Conservation (phyloP, 2,797 vertebrate species). For the Xenentodon cancila region DNA sequence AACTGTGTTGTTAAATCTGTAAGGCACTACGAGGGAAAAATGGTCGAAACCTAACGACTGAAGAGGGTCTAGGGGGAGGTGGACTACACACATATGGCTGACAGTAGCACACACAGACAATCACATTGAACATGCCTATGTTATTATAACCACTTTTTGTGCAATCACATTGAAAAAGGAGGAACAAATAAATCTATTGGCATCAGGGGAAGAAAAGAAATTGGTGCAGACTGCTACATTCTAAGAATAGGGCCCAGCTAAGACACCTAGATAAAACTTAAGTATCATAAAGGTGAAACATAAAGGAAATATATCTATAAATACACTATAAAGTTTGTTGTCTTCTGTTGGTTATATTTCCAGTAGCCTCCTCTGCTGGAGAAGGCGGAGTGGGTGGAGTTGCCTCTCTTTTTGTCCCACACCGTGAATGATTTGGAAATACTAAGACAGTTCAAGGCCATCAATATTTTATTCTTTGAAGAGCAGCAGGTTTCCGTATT, state of each 20-base stretch:
- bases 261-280: constrained; percentile 82
- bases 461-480: constrained; percentile 85
- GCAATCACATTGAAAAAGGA: constrained; percentile 88
- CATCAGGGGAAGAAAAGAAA: constrained; percentile 78
- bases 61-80: constrained; percentile 81
- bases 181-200: constrained; percentile 88
- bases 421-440: constrained; percentile 83
- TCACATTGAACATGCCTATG: constrained; percentile 94
- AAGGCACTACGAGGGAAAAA: constrained; percentile 99
- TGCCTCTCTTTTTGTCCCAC: constrained; percentile 64
- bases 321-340: constrained; percentile 87
- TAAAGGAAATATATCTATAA: constrained; percentile 82
- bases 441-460: constrained; percentile 90
- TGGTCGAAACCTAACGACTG: constrained; percentile 86
- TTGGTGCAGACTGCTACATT: constrained; percentile 91
- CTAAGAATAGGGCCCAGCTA: constrained; percentile 86
- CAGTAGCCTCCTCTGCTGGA: constrained; percentile 79
- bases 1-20: constrained; percentile 90
- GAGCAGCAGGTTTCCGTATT: constrained; percentile 88
- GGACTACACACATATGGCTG: constrained; percentile 84
- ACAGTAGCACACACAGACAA: constrained; percentile 88
- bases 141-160: constrained; percentile 90
- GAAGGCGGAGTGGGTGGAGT: constrained; percentile 65
- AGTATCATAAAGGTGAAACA: constrained; percentile 78
- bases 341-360: constrained; percentile 83